Conservation (phyloP, 2,797 vertebrate species). For the Falco rusticolus region DNA sequence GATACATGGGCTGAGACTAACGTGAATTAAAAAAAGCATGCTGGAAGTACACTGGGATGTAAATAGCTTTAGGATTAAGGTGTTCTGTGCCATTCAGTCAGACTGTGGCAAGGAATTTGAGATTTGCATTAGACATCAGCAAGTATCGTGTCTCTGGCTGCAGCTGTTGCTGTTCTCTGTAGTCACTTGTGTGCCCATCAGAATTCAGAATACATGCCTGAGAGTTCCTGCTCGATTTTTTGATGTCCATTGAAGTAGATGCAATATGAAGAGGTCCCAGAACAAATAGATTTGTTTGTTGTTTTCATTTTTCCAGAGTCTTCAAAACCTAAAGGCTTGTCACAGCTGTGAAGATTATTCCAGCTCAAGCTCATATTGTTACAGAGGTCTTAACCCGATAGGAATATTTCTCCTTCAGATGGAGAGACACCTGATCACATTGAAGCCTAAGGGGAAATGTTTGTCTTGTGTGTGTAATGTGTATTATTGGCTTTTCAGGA, state of each 20-base stretch:
- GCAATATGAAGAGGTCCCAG: neutral
- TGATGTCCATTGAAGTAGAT: neutral
- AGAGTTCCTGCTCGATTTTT: neutral
- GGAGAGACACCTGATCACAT: neutral
- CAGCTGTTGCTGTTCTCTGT: neutral
- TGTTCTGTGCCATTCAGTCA: neutral
- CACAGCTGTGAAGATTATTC: neutral
- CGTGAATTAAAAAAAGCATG: neutral
- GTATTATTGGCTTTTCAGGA: conserved; percentile 53
- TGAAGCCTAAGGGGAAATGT: neutral
- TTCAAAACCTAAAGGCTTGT: neutral
- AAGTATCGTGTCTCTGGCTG: neutral
- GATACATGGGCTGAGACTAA: accelerated
- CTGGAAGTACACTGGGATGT: neutral
- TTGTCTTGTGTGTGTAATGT: neutral
- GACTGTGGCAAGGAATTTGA: neutral
- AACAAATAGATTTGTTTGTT: neutral
- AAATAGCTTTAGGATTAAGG: neutral
- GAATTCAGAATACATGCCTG: neutral
- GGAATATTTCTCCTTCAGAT: neutral
- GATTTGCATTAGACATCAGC: neutral
- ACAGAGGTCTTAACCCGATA: neutral
- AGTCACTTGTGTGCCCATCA: neutral
- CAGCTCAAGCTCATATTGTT: neutral
- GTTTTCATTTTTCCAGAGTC: neutral